A percentile compares a stretch with the other conserved stretches of the same genome.
Evolutionary conservation across 2,888 invertebrate species (phyloP).

Genomic region (Cephus sareptanus): DNA sequence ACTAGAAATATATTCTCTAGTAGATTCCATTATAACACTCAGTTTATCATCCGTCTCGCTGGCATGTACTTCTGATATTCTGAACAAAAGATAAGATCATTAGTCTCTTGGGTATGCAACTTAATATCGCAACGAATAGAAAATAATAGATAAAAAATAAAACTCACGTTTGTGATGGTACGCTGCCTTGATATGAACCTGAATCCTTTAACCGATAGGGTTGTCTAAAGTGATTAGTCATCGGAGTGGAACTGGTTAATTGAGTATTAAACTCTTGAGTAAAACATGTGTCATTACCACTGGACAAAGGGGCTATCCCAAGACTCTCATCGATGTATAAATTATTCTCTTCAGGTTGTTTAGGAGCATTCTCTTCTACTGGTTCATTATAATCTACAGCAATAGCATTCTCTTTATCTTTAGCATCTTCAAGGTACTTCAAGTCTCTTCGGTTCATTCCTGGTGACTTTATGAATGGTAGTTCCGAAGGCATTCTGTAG

Average conservation of each 20-base stretch:
- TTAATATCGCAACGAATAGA: neutral
- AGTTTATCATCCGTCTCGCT: constrained; percentile 63
- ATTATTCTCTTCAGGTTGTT: constrained; percentile 48
- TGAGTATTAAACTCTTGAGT: constrained; percentile 56
- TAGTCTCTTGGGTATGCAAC: neutral
- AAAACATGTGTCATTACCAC: constrained; percentile 55
- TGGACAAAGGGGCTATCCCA: constrained; percentile 51
- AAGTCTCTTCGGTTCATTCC: constrained; percentile 61
- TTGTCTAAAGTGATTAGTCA: constrained; percentile 55
- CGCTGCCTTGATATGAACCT: constrained; percentile 6
- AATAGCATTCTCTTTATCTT: constrained; percentile 60
- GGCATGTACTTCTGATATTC: constrained; percentile 30
- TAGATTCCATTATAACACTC: constrained; percentile 74
- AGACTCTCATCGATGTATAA: constrained; percentile 58
- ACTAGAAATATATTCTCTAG: constrained; percentile 72
- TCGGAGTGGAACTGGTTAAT: constrained; percentile 59
- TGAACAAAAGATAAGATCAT: constrained; percentile 24
- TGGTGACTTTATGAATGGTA: constrained; percentile 61
- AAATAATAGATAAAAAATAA: neutral
- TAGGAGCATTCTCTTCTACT: constrained; percentile 43
- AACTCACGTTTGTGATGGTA: constrained; percentile 39
- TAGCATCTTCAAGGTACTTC: constrained; percentile 59
- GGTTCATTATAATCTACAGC: constrained; percentile 53
- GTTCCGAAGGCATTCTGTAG: constrained; percentile 57
- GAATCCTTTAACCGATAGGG: constrained; percentile 45